Conservation (phyloP, 2,888 invertebrate species). For the Campoplex nolae region DNA sequence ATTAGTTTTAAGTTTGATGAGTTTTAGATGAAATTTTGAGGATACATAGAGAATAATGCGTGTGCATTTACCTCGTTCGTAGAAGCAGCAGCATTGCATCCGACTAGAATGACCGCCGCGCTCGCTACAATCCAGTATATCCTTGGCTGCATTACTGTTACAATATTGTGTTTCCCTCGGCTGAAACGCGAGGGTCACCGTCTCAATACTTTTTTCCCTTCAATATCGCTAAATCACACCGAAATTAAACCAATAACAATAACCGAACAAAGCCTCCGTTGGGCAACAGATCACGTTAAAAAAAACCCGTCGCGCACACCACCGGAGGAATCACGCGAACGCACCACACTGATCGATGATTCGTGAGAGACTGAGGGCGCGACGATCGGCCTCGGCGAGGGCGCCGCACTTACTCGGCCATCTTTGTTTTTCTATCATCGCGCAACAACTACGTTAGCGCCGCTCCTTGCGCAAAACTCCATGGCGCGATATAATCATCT, state of each 20-base stretch:
- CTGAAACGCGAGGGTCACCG: slow-evolving; percentile 69
- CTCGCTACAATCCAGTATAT: slow-evolving; percentile 90
- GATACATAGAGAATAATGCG: not conserved
- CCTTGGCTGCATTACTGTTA: slow-evolving; percentile 89
- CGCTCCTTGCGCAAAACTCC: not conserved
- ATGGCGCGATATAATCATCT: not conserved
- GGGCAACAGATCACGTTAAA: slow-evolving; percentile 63
- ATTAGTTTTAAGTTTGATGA: not conserved
- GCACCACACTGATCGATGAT: slow-evolving; percentile 84
- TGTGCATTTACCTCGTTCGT: slow-evolving; percentile 88
- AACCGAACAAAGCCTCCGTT: slow-evolving; percentile 52
- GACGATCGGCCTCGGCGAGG: slow-evolving; percentile 75
- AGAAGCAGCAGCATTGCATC: slow-evolving; percentile 89
- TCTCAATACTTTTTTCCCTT: slow-evolving; percentile 34
- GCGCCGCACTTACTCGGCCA: slow-evolving; percentile 60
- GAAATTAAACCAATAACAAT: slow-evolving; percentile 67
- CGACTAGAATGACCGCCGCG: slow-evolving; percentile 90
- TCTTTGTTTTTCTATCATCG: slow-evolving; percentile 43
- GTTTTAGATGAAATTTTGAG: not conserved
- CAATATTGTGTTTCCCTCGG: slow-evolving; percentile 62
- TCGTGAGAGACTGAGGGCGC: slow-evolving; percentile 83
- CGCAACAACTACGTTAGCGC: too few relatives aligned
- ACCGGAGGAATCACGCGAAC: slow-evolving; percentile 81
- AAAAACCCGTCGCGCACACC: slow-evolving; percentile 70
- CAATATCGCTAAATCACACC: slow-evolving; percentile 61